Evolutionary conservation across 2,888 invertebrate genomes (phyloP), one percentile per base, ranked within the genome.

Genomic region (Herminia tarsipennalis): DNA sequence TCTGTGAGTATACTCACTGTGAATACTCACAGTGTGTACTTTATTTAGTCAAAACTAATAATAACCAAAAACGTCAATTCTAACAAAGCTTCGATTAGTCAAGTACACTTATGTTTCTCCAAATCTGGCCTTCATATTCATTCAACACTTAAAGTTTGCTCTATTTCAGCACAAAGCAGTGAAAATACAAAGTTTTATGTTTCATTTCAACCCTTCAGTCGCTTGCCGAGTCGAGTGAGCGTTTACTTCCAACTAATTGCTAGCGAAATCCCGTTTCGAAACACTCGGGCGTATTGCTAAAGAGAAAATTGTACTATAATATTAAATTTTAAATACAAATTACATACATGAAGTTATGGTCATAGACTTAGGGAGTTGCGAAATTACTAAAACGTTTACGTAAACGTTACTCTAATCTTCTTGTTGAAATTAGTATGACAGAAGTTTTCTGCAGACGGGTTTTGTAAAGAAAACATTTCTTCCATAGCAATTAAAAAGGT

Each of bases 241-340:
- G 48, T 67, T 66, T 58, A 56, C 52, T 50, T 40, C 35, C 14
- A 45, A 46, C 50, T 66, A 66, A 66, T 66, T 66, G 64, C 67
- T 61, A 41, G 58, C 51, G 42, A 64, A 66, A 58, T 38, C 48
- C 29, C 43, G 41, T 51, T 48, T 40, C 45, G 48, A 44, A 61
- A 53, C 35, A 42, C 41, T 37, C 25, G 9, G 20, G 37, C 10
- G 13, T 25, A 20, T 12, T 32, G 14, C 20, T 12, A 41, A 28
- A 42, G n/a, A 18, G 40, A 46, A 53, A 29, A 32, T 60, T 48
- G 51, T 41, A 36, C 42, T 22, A 20, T 18, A 49, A 48, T 48
- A 53, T 60, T 56, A 44, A 38, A 46, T 37, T 52, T 41, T 46
- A 28, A 40, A 43, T 27, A 46, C 40, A 57, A 55, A 55, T 61